Evolutionary conservation across 2,888 invertebrate species (phyloP).

Genomic region (Ecdyonurus torrentis): DNA sequence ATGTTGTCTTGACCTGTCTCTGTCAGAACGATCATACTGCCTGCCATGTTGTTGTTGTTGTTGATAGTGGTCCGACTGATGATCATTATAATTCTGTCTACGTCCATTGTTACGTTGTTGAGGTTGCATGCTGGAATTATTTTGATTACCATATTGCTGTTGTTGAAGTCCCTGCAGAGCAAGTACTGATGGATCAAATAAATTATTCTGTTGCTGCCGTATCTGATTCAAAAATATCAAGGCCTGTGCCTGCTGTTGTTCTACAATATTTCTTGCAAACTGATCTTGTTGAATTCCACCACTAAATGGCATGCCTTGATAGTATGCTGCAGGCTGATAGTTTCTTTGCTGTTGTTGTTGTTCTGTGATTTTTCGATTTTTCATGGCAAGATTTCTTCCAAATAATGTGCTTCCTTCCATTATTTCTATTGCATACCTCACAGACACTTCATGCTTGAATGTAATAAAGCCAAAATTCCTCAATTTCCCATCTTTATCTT

Average conservation of each 20-base stretch:
- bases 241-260: not conserved
- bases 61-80: not conserved
- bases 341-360: not conserved
- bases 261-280: too few species aligned
- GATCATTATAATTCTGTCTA: not conserved
- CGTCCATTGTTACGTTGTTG: too few species aligned
- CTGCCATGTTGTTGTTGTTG: not conserved
- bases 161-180: not conserved
- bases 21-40: not conserved
- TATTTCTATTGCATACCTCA: conserved; percentile 56
- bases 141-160: too few species aligned
- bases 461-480: conserved; percentile 62
- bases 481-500: conserved; percentile 51
- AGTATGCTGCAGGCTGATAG: not conserved
- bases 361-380: conserved; percentile 19
- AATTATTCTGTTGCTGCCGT: not conserved
- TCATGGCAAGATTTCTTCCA: conserved; percentile 38
- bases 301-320: too few species aligned
- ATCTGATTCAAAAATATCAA: not conserved
- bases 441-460: conserved; percentile 55
- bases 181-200: not conserved
- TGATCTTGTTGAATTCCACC: too few species aligned
- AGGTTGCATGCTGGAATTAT: too few species aligned
- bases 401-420: conserved; percentile 53
- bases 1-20: not conserved